A percentile compares a stretch with the other conserved stretches of the same genome.
Conservation (phyloP, 2,113 vertebrate species). For the Myocastor coypus region DNA sequence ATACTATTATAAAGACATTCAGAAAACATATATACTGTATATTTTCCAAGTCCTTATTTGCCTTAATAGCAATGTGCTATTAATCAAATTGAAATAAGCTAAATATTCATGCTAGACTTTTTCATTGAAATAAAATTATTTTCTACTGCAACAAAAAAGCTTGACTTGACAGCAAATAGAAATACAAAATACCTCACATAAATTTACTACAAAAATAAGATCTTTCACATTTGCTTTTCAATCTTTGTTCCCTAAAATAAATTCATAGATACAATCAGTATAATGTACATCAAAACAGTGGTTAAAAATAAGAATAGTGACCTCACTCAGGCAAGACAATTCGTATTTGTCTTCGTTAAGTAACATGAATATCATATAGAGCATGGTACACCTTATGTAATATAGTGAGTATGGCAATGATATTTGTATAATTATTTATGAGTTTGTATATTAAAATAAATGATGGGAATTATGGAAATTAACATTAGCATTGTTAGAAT, state of each 20-base stretch:
- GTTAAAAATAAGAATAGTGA: background rate
- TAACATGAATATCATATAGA: background rate
- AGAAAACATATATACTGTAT: background rate
- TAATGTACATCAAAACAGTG: background rate
- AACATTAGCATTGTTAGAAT: background rate
- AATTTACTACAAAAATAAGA: background rate
- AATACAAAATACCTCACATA: background rate
- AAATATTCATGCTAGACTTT: background rate
- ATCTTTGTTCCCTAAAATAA: slow-evolving; percentile 29
- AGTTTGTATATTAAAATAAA: background rate
- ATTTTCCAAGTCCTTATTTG: background rate
- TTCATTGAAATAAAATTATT: background rate
- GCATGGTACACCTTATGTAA: background rate
- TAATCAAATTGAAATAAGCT: slow-evolving; percentile 11
- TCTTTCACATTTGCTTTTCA: background rate
- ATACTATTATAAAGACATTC: background rate
- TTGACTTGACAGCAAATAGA: background rate
- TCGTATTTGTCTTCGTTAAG: background rate
- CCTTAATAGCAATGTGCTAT: background rate
- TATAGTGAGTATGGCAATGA: background rate
- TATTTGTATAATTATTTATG: background rate
- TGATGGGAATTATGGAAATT: background rate
- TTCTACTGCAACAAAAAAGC: background rate
- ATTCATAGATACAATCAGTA: background rate
- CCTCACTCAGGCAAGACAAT: background rate